These are phyloP conservation scores for Colossoma macropomum DNA, from an alignment of 2,113 vertebrate genomes.

Conservation along the genomic window DNA sequence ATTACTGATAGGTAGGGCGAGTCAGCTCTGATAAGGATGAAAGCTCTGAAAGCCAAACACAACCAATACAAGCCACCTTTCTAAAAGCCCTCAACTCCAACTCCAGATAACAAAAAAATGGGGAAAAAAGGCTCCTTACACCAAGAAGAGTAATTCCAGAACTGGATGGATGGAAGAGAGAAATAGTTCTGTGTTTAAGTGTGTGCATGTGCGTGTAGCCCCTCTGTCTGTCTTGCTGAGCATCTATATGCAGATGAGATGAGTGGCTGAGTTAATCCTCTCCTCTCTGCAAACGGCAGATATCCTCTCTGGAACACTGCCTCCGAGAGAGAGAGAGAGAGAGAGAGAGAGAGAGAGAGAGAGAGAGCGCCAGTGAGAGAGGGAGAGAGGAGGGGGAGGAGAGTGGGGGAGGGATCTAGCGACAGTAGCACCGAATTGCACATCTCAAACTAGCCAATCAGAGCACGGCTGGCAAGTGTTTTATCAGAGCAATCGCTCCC, in stretches of 20 bases:
- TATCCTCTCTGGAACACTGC: constrained; percentile 84
- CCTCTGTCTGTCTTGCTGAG: constrained; percentile 52
- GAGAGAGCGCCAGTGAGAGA: too few relatives aligned
- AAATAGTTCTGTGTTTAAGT: constrained; percentile 56
- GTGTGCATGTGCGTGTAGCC: constrained; percentile 49
- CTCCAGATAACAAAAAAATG: background rate
- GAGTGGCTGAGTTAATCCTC: constrained; percentile 79
- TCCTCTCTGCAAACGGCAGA: constrained; percentile 78
- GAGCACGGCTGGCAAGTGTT: constrained; percentile 69
- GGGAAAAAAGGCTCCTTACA: constrained; percentile 11
- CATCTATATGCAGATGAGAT: constrained; percentile 80
- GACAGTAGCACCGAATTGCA: constrained; percentile 78
- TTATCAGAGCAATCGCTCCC: constrained; percentile 71
- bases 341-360: constrained; percentile 64
- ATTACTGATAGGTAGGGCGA: constrained; percentile 19
- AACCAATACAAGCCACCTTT: constrained; percentile 45
- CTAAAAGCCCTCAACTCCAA: background rate
- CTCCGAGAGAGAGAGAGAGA: constrained; percentile 67
- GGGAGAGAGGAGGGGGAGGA: constrained; percentile 72
- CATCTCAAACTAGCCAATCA: constrained; percentile 85
- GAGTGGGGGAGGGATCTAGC: constrained; percentile 72
- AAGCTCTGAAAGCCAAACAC: constrained; percentile 24
- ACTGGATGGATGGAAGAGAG: constrained; percentile 55
- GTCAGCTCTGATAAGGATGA: background rate
- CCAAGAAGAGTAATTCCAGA: constrained; percentile 58